Base-by-base conservation (phyloP, 1,140 invertebrate species). In the Venturia canescens region DNA sequence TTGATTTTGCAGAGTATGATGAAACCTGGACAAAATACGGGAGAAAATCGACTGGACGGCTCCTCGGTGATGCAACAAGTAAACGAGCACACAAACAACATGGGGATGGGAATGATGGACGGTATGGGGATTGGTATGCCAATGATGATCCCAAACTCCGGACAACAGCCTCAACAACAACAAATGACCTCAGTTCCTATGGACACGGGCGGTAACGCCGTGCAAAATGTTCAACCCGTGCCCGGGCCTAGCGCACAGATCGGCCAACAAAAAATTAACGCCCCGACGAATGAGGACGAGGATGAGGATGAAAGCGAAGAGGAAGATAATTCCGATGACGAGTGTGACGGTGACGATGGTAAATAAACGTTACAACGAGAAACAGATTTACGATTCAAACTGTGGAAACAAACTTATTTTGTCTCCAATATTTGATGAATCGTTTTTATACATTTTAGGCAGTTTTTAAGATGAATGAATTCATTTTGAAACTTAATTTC, bases 171-270 rank as follows among this genome's bases (percentile, higher is more conserved):
- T 21, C 70, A 72, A 23, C 86, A 85, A 77, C 86, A 85, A 77
- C 89, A 90, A 86, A 89, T 92, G 83, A 87, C 90, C 80, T 88
- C 91, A 89, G 90, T 91, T 89, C 90, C 91, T 88, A 91, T 92
- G 87, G 89, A 90, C 57, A 87, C 88, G 31, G 87, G 83, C 80
- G 86, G 82, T 69, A 88, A 83, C 84, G 84, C 87, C 57, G 87
- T 90, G 70, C 89, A 90, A 85, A 89, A 86, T 70, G 85, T 91
- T 53, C 89, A 90, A 83, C 83, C 86, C 77, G 85, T 92, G 53
- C 86, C 90, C 83, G 90, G 90, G 69, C 86, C 90, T 44, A 92
- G 90, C 83, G 84, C 86, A 44, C 89, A 90, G 87, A 88, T 90
- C 63, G 48, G 84, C 13, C 72, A 75, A 26, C 86, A 89, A 82